Evolutionary conservation across 2,797 vertebrate genomes (phyloP).

Genomic region (Monodelphis domestica): DNA sequence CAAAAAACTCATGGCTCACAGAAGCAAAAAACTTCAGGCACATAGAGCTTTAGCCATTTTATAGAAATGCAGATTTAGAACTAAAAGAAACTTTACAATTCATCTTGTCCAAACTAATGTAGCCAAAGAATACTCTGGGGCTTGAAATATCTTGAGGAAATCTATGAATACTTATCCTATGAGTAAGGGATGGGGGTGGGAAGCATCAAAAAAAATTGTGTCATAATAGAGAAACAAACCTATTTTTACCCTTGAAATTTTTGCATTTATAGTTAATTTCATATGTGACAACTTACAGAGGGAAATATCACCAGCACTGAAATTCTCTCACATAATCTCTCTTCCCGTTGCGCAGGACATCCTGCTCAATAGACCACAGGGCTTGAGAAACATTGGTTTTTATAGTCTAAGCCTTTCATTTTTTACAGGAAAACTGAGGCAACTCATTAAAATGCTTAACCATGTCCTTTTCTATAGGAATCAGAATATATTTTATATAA

Average conservation of each 20-base stretch:
- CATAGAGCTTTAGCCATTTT: neutral
- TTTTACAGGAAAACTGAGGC: neutral
- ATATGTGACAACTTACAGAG: neutral
- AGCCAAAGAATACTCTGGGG: neutral
- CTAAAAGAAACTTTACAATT: neutral
- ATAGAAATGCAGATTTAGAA: neutral
- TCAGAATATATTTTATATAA: neutral
- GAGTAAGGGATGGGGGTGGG: neutral
- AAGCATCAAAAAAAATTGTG: neutral
- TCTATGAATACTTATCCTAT: neutral
- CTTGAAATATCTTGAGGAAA: neutral
- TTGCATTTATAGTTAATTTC: neutral
- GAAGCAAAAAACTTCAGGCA: neutral
- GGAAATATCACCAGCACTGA: neutral
- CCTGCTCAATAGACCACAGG: neutral
- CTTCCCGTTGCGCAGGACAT: neutral
- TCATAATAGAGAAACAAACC: neutral
- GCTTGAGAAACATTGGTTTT: neutral
- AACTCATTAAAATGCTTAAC: neutral
- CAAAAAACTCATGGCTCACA: neutral
- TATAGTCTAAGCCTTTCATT: neutral
- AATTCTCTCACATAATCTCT: neutral
- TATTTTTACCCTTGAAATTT: neutral
- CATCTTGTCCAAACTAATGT: neutral
- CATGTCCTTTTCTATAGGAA: neutral